Conservation (phyloP, 2,888 invertebrate genomes). For the Coleophora flavipennella region DNA sequence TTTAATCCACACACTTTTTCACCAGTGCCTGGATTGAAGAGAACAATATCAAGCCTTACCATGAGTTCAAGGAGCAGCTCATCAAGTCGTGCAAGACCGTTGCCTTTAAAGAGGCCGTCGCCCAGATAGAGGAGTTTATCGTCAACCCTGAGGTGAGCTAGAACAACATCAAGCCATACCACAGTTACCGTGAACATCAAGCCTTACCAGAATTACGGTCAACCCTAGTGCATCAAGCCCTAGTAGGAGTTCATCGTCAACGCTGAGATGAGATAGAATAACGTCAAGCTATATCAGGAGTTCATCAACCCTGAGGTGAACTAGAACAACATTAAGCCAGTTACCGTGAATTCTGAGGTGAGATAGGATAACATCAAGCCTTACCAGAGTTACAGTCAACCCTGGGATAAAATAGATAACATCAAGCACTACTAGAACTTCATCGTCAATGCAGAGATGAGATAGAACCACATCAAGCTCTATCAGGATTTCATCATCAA, state of each 20-base stretch:
- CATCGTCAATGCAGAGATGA: constrained; percentile 90
- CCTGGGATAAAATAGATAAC: no score
- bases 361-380: no score
- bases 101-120: constrained; percentile 84
- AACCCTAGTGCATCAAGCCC: no score
- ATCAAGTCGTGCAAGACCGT: constrained; percentile 82
- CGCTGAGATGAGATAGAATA: constrained; percentile 91
- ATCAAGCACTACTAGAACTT: no score
- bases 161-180: no score
- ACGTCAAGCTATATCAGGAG: constrained; percentile 86
- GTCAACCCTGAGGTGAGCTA: constrained; percentile 78
- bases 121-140: constrained; percentile 85
- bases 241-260: no score
- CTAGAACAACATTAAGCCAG: no score
- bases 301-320: constrained; percentile 80
- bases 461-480: constrained; percentile 85
- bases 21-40: constrained; percentile 93
- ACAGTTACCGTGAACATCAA: no score
- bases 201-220: no score
- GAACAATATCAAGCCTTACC: constrained; percentile 85
- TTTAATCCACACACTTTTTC: constrained; percentile 14
- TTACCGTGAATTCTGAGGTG: no score
- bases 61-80: constrained; percentile 83
- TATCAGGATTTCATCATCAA: constrained; percentile 84
- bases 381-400: no score